phyloP scores from a whole-genome alignment of 2,113 vertebrate genomes.

The Thamnophis sirtalis region DNA sequence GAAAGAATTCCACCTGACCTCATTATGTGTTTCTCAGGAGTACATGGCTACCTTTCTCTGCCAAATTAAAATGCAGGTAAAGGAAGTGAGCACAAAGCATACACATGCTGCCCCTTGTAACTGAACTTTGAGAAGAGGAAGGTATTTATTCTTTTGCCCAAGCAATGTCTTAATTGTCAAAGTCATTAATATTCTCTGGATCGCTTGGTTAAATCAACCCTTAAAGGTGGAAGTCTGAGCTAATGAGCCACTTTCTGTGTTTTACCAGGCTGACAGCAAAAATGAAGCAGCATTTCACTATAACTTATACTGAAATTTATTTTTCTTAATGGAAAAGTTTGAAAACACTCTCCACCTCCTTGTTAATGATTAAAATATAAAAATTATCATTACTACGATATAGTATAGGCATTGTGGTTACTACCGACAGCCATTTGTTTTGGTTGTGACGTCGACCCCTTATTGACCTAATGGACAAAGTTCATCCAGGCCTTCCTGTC shows the following conservation, averaged over 20 bases:
- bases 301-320: constrained; percentile 59
- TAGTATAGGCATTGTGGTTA: constrained; percentile 56
- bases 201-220: constrained; percentile 63
- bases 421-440: constrained; percentile 26
- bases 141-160: constrained; percentile 66
- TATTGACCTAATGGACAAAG: too few relatives aligned
- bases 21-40: constrained; percentile 72
- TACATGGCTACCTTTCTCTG: constrained; percentile 61
- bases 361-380: constrained; percentile 73
- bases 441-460: too few relatives aligned
- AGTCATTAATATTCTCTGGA: constrained; percentile 56
- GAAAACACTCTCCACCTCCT: constrained; percentile 31
- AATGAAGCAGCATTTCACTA: constrained; percentile 56
- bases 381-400: constrained; percentile 51
- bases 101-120: constrained; percentile 35
- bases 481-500: too few relatives aligned
- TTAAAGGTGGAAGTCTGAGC: constrained; percentile 55
- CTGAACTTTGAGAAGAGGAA: constrained; percentile 58
- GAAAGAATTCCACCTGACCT: constrained; percentile 73
- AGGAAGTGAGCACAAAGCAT: constrained; percentile 60
- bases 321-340: constrained; percentile 26
- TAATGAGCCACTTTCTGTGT: constrained; percentile 64
- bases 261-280: constrained; percentile 56
- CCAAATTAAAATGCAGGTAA: constrained; percentile 54
- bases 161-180: constrained; percentile 61